phyloP scores from a whole-genome alignment of 2,113 vertebrate genomes.

The Stigmatopora argus region DNA sequence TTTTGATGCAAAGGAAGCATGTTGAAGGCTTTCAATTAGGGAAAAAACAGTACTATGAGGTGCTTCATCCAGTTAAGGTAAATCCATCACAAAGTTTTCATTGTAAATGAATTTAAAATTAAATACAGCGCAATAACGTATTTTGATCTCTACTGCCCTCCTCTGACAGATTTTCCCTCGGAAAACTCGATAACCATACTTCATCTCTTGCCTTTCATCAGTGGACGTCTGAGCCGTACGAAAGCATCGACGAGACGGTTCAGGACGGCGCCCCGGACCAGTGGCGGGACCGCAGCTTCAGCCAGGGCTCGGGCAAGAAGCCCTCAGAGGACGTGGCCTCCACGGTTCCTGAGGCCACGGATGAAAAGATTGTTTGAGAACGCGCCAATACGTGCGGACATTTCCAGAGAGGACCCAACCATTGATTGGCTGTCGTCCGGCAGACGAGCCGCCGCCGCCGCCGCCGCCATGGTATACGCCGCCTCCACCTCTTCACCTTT shows the following conservation, averaged over 20 bases:
- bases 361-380: constrained; percentile 63
- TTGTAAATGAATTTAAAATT: too few species aligned
- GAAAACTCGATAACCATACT: neutral
- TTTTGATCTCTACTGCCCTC: too few species aligned
- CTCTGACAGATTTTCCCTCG: too few species aligned
- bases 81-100: too few species aligned
- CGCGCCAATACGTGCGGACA: constrained; percentile 6
- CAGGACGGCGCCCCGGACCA: constrained; percentile 38
- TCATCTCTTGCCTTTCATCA: constrained; percentile 34
- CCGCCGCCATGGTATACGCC: too few species aligned
- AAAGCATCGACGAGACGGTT: constrained; percentile 63
- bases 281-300: constrained; percentile 43
- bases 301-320: constrained; percentile 59
- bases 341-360: constrained; percentile 44
- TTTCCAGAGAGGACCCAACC: constrained; percentile 47
- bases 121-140: too few species aligned
- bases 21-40: neutral
- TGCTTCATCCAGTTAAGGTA: neutral
- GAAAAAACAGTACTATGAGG: too few species aligned
- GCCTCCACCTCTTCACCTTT: constrained; percentile 51
- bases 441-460: too few species aligned
- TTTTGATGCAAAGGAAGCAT: neutral
- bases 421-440: neutral
- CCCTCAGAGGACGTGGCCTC: constrained; percentile 61
- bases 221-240: constrained; percentile 76